phyloP scores from a whole-genome alignment of 2,797 vertebrate genomes.

The Protosalanx chinensis region DNA sequence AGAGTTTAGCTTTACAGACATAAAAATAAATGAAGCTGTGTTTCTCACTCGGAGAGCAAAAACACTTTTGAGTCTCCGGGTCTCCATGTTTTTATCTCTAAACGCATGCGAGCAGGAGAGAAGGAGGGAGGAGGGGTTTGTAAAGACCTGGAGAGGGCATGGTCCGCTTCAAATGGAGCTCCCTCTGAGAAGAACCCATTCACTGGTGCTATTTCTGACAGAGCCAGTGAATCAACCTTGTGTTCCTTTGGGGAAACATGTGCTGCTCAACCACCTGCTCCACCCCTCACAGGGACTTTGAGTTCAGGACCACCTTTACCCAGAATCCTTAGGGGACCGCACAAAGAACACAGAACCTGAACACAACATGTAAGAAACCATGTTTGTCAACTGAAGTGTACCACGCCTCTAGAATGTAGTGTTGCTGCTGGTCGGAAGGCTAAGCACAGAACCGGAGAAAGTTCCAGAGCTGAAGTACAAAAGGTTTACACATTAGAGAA shows the following conservation, averaged over 20 bases:
- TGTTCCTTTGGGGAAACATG: constrained; percentile 30
- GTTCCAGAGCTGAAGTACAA: too few species aligned
- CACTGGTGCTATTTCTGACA: not conserved
- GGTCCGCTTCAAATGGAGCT: constrained; percentile 5
- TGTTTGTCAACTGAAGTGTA: not conserved
- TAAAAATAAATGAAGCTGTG: not conserved
- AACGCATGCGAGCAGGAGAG: not conserved
- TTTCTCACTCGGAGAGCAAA: not conserved
- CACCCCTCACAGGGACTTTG: constrained; percentile 14
- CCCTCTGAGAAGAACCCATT: constrained; percentile 4
- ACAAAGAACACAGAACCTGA: not conserved
- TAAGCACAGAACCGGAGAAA: not conserved
- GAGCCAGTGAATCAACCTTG: constrained; percentile 15
- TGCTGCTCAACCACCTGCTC: not conserved
- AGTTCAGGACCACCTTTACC: constrained; percentile 16
- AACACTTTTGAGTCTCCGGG: not conserved
- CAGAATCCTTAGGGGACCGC: not conserved
- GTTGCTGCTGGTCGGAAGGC: not conserved
- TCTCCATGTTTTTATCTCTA: not conserved
- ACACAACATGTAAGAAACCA: not conserved
- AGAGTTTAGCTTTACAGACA: not conserved
- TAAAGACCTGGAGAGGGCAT: not conserved
- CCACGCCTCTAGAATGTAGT: too few species aligned
- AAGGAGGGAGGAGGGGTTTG: not conserved
- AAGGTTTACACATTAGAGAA: not conserved